Evolutionary conservation across 2,797 vertebrate species (phyloP).

Genomic region (Agapornis canus): DNA sequence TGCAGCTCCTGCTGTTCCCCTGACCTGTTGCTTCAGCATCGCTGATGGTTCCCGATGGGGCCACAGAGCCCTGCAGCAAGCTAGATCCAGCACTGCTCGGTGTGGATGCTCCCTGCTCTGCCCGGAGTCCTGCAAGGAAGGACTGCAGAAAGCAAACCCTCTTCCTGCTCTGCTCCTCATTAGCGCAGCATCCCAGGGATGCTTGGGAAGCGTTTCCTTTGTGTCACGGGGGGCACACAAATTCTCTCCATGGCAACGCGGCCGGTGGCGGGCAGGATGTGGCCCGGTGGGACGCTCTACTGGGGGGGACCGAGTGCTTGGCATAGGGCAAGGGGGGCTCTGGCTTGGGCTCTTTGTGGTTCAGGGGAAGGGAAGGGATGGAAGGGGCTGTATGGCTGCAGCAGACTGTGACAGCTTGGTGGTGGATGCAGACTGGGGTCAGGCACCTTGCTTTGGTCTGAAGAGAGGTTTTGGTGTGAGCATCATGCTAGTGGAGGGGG

Average conservation of each 20-base stretch:
- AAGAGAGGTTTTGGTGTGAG: rapidly evolving
- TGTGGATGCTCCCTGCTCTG: background rate
- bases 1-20: background rate
- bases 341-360: rapidly evolving
- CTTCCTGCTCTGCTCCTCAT: background rate
- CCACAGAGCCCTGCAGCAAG: rapidly evolving
- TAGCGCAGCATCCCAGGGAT: constrained; percentile 39
- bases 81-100: rapidly evolving
- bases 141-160: background rate
- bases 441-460: rapidly evolving
- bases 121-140: background rate
- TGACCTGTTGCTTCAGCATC: background rate
- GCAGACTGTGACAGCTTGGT: rapidly evolving
- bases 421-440: rapidly evolving
- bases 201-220: constrained; percentile 24
- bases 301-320: rapidly evolving
- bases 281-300: background rate
- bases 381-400: background rate
- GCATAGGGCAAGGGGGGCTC: background rate
- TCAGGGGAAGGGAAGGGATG: background rate
- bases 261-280: background rate
- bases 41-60: rapidly evolving
- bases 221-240: constrained; percentile 11
- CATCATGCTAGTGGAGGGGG: rapidly evolving
- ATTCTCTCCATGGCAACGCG: constrained; percentile 70